Conservation (phyloP, 2,797 vertebrate species). For the Pteropus rufus region DNA sequence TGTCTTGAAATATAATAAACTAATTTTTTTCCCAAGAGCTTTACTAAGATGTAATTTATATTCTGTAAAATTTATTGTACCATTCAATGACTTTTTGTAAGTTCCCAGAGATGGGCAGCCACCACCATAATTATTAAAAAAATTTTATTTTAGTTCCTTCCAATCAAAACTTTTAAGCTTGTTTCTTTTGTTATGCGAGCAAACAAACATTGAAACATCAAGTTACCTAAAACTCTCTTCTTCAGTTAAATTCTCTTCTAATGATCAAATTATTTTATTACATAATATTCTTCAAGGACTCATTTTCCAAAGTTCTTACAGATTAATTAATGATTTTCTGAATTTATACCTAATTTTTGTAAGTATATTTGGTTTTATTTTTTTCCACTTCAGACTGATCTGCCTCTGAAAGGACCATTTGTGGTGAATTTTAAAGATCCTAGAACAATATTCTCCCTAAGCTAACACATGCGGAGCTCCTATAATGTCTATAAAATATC, state of each 20-base stretch:
- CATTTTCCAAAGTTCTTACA: neutral
- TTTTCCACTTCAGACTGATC: neutral
- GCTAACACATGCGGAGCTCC: neutral
- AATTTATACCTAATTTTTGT: neutral
- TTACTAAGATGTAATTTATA: neutral
- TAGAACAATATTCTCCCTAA: neutral
- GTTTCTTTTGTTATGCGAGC: neutral
- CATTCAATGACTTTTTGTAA: neutral
- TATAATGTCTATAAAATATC: neutral
- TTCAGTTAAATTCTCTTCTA: constrained; percentile 31
- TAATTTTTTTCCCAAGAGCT: neutral
- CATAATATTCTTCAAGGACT: neutral
- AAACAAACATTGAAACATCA: constrained; percentile 47
- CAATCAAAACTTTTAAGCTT: constrained; percentile 21
- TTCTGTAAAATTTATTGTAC: neutral
- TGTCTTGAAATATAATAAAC: neutral
- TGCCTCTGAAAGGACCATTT: neutral
- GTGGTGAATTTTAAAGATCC: neutral
- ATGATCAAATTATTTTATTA: constrained; percentile 40
- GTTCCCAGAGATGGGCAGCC: neutral
- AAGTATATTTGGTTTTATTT: neutral
- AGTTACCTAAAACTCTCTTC: constrained; percentile 39
- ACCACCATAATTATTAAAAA: neutral
- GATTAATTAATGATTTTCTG: neutral
- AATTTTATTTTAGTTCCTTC: constrained; percentile 33